Conservation (phyloP, 2,113 vertebrate species). For the Delphinus delphis region DNA sequence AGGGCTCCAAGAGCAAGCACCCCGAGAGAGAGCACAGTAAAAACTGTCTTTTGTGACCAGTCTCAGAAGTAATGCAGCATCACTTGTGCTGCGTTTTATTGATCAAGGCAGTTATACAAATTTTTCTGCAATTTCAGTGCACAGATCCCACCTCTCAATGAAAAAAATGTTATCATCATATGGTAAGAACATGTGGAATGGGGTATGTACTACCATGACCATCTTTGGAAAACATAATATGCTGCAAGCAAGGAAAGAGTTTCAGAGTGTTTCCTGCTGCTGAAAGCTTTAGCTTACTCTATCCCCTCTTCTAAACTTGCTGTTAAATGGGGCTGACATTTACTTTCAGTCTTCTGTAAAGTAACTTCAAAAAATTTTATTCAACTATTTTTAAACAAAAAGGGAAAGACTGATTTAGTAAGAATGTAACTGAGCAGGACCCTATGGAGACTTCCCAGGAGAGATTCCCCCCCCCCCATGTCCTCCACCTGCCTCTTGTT, state of each 20-base stretch:
- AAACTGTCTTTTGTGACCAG: neutral
- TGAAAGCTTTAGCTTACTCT: neutral
- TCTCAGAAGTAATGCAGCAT: neutral
- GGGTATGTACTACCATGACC: neutral
- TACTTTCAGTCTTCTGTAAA: neutral
- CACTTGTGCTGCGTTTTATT: neutral
- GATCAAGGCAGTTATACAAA: neutral
- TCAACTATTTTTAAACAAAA: neutral
- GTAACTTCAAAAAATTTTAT: neutral
- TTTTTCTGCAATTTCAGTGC: neutral
- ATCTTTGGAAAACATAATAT: neutral
- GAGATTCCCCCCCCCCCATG: neutral
- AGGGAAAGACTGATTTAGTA: neutral
- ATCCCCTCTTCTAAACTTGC: neutral
- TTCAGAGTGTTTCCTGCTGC: neutral
- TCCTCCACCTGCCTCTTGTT: neutral
- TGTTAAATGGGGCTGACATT: neutral
- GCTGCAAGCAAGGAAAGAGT: neutral
- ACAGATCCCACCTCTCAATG: neutral
- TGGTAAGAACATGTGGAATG: neutral
- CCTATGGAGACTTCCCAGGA: neutral
- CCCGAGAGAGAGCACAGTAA: neutral
- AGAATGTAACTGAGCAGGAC: neutral
- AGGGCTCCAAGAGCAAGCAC: neutral
- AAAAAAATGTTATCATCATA: neutral